phyloP scores from a whole-genome alignment of 2,113 vertebrate species.

The Aepyceros melampus region DNA sequence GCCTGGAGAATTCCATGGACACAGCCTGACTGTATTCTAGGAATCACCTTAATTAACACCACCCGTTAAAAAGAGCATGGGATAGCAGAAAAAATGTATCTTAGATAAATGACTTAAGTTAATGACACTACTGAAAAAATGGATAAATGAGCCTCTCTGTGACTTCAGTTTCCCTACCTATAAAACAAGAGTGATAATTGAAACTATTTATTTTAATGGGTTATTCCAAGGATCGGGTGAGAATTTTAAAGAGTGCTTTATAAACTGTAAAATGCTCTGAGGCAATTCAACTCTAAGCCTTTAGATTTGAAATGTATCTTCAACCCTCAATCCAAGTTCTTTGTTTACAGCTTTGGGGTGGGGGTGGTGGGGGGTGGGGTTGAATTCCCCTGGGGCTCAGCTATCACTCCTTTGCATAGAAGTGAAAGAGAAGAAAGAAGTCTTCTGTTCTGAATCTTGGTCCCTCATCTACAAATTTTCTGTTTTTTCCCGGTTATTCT shows the following conservation, averaged over 20 bases:
- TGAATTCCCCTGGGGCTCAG: neutral
- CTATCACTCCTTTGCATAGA: neutral
- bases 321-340: neutral
- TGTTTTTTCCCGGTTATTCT: neutral
- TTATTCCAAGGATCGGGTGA: neutral
- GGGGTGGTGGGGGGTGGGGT: neutral
- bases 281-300: neutral
- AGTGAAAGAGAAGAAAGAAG: neutral
- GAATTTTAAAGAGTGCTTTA: constrained; percentile 17
- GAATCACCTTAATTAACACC: constrained; percentile 13
- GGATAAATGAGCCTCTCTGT: neutral
- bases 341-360: neutral
- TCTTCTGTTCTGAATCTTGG: neutral
- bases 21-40: neutral
- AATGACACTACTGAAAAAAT: neutral
- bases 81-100: neutral
- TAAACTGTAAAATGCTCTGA: neutral
- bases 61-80: neutral
- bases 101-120: constrained; percentile 1
- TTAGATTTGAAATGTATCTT: neutral
- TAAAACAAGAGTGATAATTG: neutral
- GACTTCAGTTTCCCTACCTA: neutral
- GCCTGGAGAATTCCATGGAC: neutral
- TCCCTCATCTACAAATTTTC: neutral
- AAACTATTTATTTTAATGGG: constrained; percentile 16